These are phyloP conservation scores for Tapera naevia DNA, from an alignment of 2,797 vertebrate species.

Conservation along the genomic window DNA sequence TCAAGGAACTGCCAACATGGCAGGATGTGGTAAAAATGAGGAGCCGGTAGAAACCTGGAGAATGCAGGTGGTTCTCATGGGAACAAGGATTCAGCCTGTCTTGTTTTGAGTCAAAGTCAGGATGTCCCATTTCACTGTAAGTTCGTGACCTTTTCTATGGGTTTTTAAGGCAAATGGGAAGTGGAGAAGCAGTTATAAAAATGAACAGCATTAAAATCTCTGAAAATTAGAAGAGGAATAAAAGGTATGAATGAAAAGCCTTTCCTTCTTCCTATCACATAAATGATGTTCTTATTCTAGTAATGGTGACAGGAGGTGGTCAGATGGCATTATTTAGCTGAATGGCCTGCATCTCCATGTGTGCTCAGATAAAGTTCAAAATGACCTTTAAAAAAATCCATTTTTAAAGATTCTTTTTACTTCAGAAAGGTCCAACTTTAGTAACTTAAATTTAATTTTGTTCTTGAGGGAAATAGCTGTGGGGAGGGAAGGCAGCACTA, in stretches of 20 bases:
- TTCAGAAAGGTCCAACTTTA: conserved; percentile 67
- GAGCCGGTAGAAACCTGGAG: not conserved
- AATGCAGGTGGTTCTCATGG: not conserved
- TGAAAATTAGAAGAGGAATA: not conserved
- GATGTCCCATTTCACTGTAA: not conserved
- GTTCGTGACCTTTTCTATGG: not conserved
- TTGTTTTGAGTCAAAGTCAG: not conserved
- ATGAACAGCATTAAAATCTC: not conserved
- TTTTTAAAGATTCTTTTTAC: conserved; percentile 74
- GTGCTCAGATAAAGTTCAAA: conserved; percentile 70
- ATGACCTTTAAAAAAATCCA: conserved; percentile 76
- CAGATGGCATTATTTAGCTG: conserved; percentile 68
- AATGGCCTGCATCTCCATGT: conserved; percentile 31
- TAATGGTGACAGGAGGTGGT: conserved; percentile 65
- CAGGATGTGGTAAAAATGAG: not conserved
- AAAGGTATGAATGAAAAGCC: not conserved
- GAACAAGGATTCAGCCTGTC: not conserved
- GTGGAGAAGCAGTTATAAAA: not conserved
- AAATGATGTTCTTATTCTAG: conserved; percentile 56
- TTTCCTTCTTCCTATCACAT: not conserved
- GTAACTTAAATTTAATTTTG: conserved; percentile 71
- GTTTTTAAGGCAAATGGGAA: not conserved
- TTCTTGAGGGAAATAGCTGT: conserved; percentile 52
- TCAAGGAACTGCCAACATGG: not conserved
- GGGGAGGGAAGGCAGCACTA: not conserved